These are phyloP conservation scores for Schlechtendalia chinensis DNA, from an alignment of 1,140 invertebrate genomes.

Conservation along the genomic window DNA sequence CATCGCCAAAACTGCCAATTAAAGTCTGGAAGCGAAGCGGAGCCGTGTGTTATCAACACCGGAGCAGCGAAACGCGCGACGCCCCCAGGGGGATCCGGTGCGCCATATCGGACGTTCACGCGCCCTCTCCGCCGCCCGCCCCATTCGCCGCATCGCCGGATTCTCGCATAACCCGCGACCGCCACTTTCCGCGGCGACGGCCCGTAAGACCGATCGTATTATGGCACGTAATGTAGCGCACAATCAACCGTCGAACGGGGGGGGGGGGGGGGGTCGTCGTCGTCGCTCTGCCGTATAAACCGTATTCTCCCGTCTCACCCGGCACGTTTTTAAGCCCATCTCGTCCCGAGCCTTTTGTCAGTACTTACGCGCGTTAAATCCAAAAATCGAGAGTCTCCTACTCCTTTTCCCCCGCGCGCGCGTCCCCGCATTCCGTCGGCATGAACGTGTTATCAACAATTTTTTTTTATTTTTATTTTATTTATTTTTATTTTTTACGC, in stretches of 20 bases:
- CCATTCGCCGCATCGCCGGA: background rate
- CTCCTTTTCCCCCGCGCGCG: background rate
- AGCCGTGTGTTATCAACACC: slow-evolving; percentile 48
- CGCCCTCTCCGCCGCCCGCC: background rate
- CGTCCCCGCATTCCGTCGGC: background rate
- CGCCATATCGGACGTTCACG: slow-evolving; percentile 49
- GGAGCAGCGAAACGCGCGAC: slow-evolving; percentile 44
- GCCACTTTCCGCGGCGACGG: background rate
- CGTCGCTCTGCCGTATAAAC: background rate
- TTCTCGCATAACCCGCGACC: background rate
- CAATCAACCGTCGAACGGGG: background rate
- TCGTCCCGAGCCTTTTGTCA: slow-evolving; percentile 9
- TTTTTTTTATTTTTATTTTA: too few species aligned
- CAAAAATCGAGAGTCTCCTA: slow-evolving; percentile 14
- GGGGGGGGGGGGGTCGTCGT: background rate
- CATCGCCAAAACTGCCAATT: slow-evolving; percentile 44
- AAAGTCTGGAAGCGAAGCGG: slow-evolving; percentile 37
- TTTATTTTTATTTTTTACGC: too few species aligned
- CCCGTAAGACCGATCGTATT: background rate
- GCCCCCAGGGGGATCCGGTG: slow-evolving; percentile 44
- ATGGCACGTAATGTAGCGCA: background rate
- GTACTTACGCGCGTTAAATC: slow-evolving; percentile 34
- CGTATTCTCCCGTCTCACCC: background rate
- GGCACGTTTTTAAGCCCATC: background rate
- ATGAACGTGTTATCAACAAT: background rate